A percentile compares a stretch with the other conserved stretches of the same genome.
These are phyloP conservation scores for Plagiodera versicolora DNA, from an alignment of 2,888 invertebrate species.

Conservation along the genomic window DNA sequence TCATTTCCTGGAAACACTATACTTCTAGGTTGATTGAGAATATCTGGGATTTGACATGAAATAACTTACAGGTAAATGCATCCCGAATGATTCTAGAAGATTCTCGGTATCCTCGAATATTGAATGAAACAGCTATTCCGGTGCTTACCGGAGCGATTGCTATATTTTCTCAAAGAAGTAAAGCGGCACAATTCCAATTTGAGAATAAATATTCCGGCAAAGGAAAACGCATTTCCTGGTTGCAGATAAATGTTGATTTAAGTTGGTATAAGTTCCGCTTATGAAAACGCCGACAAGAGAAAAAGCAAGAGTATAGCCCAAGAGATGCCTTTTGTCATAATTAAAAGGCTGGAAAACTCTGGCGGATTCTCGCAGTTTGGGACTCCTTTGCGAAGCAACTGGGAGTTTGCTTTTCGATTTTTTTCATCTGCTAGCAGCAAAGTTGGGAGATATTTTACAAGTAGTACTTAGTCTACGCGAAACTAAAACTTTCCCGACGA, in stretches of 20 bases:
- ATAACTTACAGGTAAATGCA: too few species aligned
- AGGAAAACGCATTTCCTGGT: slow-evolving; percentile 8
- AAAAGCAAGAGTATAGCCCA: background rate
- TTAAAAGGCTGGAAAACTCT: slow-evolving; percentile 3
- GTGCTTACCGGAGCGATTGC: background rate
- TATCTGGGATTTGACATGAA: too few species aligned
- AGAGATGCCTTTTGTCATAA: slow-evolving; percentile 1
- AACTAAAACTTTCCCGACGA: background rate
- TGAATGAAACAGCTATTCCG: too few species aligned
- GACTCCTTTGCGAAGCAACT: background rate
- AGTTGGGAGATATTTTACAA: background rate
- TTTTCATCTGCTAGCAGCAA: background rate
- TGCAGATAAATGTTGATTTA: slow-evolving; percentile 33
- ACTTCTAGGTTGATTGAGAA: too few species aligned
- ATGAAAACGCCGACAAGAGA: slow-evolving; percentile 12
- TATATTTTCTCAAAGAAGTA: background rate
- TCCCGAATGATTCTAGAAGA: too few species aligned
- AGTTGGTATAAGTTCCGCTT: slow-evolving; percentile 32
- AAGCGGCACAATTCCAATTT: slow-evolving; percentile 4
- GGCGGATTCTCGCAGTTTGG: background rate
- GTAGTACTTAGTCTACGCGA: background rate
- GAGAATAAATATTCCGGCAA: slow-evolving; percentile 5
- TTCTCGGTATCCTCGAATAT: too few species aligned
- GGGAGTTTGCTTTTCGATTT: background rate
- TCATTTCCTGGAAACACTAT: too few species aligned